Base-by-base conservation (phyloP, 2,113 vertebrate species). In the Elanus axillaris region DNA sequence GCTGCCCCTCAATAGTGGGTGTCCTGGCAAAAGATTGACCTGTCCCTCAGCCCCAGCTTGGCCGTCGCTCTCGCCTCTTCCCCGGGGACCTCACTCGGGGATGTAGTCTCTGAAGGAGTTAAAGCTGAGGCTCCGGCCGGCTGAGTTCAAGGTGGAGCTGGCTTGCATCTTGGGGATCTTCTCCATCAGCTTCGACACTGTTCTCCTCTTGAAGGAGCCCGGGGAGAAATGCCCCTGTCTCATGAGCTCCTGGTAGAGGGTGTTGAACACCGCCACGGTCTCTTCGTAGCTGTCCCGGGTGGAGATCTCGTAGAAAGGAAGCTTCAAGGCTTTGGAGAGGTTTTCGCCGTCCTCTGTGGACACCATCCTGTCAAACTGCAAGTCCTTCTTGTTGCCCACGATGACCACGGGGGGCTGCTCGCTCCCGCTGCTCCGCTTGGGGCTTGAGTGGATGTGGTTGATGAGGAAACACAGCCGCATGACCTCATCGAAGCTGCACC, bases 291-390 rank as follows among this genome's bases (percentile, higher is more conserved):
- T 98, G 95, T 98, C 98, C 50, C 98, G 96, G 9, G 98, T 98
- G 34, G 98, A 98, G 80, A 98, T 97, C 95, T 98, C 98, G 0
- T 96, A 97, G 95, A 98, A 98, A 8, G 98, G 98, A 9, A 98
- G 94, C 91, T 98, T 98, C 78, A 98, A 92, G n/a, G 97, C 97
- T n/a, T 96, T 98, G 59, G 98, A 98, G 48, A 98, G 97, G 81
- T 97, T 97, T 73, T 98, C 95, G 0, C 98, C 98, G 0, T 98
- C 98, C 85, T 98, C 92, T 0, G 93, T 96, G 93, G 97, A 96
- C 76, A 98, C 98, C 98, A 98, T 98, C 56, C 98, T 96, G 95
- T 98, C 98, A 9, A 97, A 98, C 97, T 98, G 96, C 86, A 98
- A 93, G 97, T 98, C 98, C 88, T 98, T 98, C 96, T 98, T 98